A percentile compares a stretch with the other conserved stretches of the same genome.
phyloP scores from a whole-genome alignment of 1,140 invertebrate genomes.

The Grapholita molesta region DNA sequence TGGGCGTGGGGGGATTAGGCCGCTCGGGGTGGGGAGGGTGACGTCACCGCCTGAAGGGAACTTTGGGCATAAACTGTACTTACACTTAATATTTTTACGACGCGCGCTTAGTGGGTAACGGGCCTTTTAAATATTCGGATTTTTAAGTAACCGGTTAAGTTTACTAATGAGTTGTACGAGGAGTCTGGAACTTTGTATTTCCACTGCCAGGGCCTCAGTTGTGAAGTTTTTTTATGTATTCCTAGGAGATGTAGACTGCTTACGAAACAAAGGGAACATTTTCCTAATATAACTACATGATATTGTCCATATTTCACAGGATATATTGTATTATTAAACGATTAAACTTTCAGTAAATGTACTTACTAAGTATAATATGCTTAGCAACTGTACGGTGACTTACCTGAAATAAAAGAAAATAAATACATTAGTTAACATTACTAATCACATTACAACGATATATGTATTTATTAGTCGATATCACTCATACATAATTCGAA shows the following conservation, averaged over 20 bases:
- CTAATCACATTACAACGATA: not conserved
- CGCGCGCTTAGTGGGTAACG: slow-evolving; percentile 2
- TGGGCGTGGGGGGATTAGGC: not conserved
- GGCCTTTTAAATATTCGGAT: not conserved
- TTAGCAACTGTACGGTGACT: not conserved
- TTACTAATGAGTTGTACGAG: not conserved
- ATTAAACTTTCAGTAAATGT: too few relatives aligned
- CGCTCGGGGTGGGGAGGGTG: not conserved
- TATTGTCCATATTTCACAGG: too few relatives aligned
- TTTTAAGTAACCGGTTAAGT: slow-evolving; percentile 2
- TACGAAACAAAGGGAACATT: not conserved
- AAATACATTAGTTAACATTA: not conserved
- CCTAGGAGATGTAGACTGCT: not conserved
- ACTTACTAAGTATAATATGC: not conserved
- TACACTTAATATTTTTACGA: slow-evolving; percentile 17
- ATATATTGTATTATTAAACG: too few relatives aligned
- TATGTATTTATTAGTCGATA: too few relatives aligned
- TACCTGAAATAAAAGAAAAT: not conserved
- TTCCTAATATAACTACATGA: not conserved
- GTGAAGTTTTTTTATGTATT: not conserved
- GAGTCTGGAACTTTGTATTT: not conserved
- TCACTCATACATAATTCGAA: too few relatives aligned
- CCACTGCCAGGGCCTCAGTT: not conserved
- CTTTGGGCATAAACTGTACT: slow-evolving; percentile 6
- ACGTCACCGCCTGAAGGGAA: slow-evolving; percentile 1